These are phyloP conservation scores for Mormyrops boulengeri DNA, from an alignment of 2,797 vertebrate genomes.

Conservation along the genomic window DNA sequence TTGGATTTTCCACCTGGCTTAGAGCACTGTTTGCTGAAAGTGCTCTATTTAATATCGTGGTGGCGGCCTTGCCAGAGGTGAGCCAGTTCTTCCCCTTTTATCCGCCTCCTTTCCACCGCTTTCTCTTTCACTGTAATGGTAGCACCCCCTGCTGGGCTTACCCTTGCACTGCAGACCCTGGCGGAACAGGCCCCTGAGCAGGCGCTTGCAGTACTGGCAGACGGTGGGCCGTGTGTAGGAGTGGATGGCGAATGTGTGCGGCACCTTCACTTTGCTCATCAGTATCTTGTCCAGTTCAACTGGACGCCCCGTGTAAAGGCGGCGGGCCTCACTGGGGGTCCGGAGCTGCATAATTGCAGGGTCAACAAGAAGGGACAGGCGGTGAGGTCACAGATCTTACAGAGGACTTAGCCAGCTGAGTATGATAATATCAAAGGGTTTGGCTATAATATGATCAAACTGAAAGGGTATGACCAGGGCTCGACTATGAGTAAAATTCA, in stretches of 20 bases:
- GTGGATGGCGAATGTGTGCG: constrained; percentile 85
- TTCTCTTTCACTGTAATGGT: neutral
- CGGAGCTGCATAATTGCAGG: constrained; percentile 48
- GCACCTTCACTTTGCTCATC: constrained; percentile 85
- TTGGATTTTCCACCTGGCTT: neutral
- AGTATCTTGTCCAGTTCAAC: constrained; percentile 85
- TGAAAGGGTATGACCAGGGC: neutral
- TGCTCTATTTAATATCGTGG: neutral
- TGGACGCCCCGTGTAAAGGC: constrained; percentile 77
- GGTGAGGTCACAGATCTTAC: neutral
- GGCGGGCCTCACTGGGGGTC: constrained; percentile 63
- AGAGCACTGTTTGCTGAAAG: neutral
- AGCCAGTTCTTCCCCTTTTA: neutral
- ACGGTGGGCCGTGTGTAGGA: constrained; percentile 86
- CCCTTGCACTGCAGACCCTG: constrained; percentile 92
- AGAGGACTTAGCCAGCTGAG: neutral
- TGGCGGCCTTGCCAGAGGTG: neutral
- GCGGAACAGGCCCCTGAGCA: constrained; percentile 81
- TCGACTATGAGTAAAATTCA: neutral
- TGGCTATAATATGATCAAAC: neutral
- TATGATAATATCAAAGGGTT: neutral
- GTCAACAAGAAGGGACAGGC: neutral
- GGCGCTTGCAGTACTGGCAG: constrained; percentile 86
- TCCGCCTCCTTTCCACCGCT: neutral
- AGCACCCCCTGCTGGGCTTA: constrained; percentile 34